phyloP scores from a whole-genome alignment of 2,888 invertebrate genomes.

The Eurytoma californica region DNA sequence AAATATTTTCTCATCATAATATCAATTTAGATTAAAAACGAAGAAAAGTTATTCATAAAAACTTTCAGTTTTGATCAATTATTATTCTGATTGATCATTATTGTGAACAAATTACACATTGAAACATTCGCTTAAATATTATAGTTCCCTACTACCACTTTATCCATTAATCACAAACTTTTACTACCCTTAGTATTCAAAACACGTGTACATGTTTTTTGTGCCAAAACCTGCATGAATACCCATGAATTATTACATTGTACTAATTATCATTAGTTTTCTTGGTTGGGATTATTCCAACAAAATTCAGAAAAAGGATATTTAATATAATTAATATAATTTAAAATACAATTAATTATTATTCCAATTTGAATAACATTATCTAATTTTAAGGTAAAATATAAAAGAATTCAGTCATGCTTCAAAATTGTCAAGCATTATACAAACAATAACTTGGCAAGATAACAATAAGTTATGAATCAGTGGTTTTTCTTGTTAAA shows the following conservation, averaged over 20 bases:
- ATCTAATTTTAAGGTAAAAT: too few relatives aligned
- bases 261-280: background rate
- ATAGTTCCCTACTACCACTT: constrained; percentile 13
- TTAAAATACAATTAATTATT: too few relatives aligned
- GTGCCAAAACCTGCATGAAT: constrained; percentile 42
- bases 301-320: too few relatives aligned
- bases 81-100: background rate
- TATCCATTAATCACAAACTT: constrained; percentile 4
- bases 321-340: too few relatives aligned
- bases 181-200: constrained; percentile 6
- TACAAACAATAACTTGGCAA: too few relatives aligned
- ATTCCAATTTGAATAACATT: too few relatives aligned
- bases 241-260: constrained; percentile 3
- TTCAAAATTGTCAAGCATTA: too few relatives aligned
- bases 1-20: too few relatives aligned
- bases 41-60: background rate
- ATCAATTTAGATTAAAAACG: background rate
- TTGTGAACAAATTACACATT: constrained; percentile 19
- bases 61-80: background rate
- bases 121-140: constrained; percentile 1
- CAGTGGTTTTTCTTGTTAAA: background rate
- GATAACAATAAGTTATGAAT: too few relatives aligned
- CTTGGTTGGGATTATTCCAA: too few relatives aligned
- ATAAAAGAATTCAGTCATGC: too few relatives aligned
- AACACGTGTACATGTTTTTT: constrained; percentile 34